Evolutionary conservation across 2,113 vertebrate genomes (phyloP).

Genomic region (Accipiter cooperii): DNA sequence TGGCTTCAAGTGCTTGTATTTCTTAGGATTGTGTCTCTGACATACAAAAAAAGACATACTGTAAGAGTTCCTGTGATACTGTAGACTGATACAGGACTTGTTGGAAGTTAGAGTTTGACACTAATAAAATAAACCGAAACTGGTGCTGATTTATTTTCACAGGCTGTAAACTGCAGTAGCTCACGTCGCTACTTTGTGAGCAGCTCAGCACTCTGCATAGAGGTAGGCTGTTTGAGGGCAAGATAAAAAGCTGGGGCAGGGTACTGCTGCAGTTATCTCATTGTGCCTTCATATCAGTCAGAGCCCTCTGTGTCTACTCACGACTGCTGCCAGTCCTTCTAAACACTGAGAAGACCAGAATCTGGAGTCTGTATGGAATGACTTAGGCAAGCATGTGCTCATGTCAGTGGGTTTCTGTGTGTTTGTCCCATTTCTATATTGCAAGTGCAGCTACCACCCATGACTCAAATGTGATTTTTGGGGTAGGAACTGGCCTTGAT

Average conservation of each 20-base stretch:
- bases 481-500: neutral
- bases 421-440: neutral
- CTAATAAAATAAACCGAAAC: neutral
- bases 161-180: neutral
- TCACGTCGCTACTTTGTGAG: neutral
- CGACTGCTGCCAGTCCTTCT: rapidly evolving
- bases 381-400: neutral
- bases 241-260: neutral
- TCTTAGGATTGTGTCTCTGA: neutral
- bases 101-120: neutral
- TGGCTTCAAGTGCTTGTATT: rapidly evolving
- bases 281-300: neutral
- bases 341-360: neutral
- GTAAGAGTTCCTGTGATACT: neutral
- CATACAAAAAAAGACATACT: neutral
- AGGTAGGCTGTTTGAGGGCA: neutral
- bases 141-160: neutral
- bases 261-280: neutral
- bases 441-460: neutral
- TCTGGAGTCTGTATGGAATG: neutral
- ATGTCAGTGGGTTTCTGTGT: neutral
- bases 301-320: neutral
- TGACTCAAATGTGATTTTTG: neutral
- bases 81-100: neutral
- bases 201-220: neutral